Base-by-base conservation (phyloP, 2,888 invertebrate species). In the Drosophila paracracens region DNA sequence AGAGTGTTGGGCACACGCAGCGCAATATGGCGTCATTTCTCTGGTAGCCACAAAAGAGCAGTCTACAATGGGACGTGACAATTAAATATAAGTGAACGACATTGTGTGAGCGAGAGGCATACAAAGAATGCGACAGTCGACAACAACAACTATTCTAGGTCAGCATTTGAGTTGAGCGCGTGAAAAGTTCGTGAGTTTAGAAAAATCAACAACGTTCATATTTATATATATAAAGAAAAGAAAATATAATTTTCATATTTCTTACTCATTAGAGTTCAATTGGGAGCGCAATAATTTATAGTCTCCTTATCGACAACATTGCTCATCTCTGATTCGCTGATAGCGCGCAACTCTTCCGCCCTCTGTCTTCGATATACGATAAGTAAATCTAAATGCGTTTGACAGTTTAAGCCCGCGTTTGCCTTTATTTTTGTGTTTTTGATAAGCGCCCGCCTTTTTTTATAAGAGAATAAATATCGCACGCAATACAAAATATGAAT, bases 1-100 rank as follows among this genome's bases (percentile, higher is more conserved):
- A 64, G 57, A 71, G 72, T 70, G 57, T 70, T 46, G 25, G 65
- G 54, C 75, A 79, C 38, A 38, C 18, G 18, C 38, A 38, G 38
- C 86, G 87, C 86, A 88, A 89, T 74, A 83, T 83, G 83, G 89
- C 87, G 83, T 83, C 83, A 85, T 84, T 69, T 68, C 82, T 79
- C 70, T 72, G 82, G 73, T 74, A 79, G 80, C 71, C 59, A 27
- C 35, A 62, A 56, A 61, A 69, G 70, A 65, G 53, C 69, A 59
- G 82, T 70, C 68, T 58, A 72, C 69, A 83, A 71, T 72, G 69
- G 69, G 52, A 83, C 76, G 88, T 80, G 67, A 86, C 86, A 88
- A 88, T 83, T 83, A 85, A 88, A 64, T 82, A 71, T 79, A 82
- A 82, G 71, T 70, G 60, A 83, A 67, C 87, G 51, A 64, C 58